Base-by-base conservation (phyloP, 2,113 vertebrate genomes). In the Dicrurus megarhynchus region DNA sequence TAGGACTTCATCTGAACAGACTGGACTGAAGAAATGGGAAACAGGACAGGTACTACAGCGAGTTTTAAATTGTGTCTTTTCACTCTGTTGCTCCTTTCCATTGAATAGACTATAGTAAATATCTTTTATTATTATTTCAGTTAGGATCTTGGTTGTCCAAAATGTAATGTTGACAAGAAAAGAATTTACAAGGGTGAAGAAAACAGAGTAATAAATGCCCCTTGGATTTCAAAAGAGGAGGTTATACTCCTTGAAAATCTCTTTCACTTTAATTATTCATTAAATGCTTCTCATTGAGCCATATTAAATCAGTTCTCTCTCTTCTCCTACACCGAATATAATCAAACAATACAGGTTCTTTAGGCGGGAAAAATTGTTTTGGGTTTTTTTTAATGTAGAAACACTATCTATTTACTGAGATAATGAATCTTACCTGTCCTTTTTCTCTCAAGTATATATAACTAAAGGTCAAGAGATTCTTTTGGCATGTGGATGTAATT, bases 21-120 rank as follows among this genome's bases (percentile, higher is more conserved):
- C 24, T 55, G 57, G 8, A 71, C 30, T 50, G 56, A 70, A 77
- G 46, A 76, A 84, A 82, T 7, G 8, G 24, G 19, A 70, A 82
- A 60, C 16, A 28, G 26, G 6, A n/a, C 16, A 53, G 13, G 5
- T 69, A 85, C 8, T 28, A 52, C 7, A 44, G 0, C 0, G 1
- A 35, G 41, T 81, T 89, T 77, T 69, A 57, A 60, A 78, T 56
- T 80, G 16, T n/a, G 3, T 35, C 3, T 68, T 76, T 75, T 52
- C 6, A 4, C 9, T 75, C 33, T 50, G 5, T 63, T 75, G 4
- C 26, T 83, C 9, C 23, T 32, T 24, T 74, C 73, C 41, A 71
- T 26, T 74, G 37, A 65, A 59, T 3, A 78, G 15, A 70, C 14
- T 50, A 19, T 3, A 47, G 13, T n/a, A 56, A 67, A 17, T 59